Percentiles rank a stretch among this genome's conserved stretches.
phyloP scores from a whole-genome alignment of 1,140 invertebrate genomes.

The Psix sp. region DNA sequence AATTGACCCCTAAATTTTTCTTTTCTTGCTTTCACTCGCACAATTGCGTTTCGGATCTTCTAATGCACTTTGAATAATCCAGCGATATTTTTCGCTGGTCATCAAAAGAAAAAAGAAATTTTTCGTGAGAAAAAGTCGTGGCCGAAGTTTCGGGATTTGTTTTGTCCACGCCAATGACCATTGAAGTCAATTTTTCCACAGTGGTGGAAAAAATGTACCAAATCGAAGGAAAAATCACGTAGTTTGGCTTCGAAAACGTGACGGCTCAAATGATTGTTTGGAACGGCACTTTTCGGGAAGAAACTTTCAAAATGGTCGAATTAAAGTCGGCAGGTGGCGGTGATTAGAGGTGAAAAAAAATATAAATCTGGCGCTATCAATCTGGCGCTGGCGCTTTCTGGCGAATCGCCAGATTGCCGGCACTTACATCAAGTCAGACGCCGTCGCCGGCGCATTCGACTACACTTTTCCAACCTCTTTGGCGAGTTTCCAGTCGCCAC shows the following conservation, averaged over 20 bases:
- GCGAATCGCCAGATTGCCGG: slow-evolving; percentile 53
- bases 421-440: slow-evolving; percentile 61
- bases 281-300: no score
- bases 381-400: slow-evolving; percentile 46
- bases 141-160: no score
- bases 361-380: slow-evolving; percentile 46
- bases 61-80: slow-evolving; percentile 14
- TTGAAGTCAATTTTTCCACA: no score
- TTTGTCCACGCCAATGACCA: no score
- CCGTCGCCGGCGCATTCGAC: slow-evolving; percentile 59
- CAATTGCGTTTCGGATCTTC: slow-evolving; percentile 19
- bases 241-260: no score
- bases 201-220: no score
- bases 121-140: no score
- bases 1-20: slow-evolving; percentile 50
- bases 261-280: no score
- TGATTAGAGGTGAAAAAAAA: slow-evolving; percentile 61
- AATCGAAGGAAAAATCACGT: no score
- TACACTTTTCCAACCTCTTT: slow-evolving; percentile 68
- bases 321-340: slow-evolving; percentile 56
- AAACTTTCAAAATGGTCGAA: slow-evolving; percentile 61
- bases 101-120: no score
- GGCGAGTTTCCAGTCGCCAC: slow-evolving; percentile 62
- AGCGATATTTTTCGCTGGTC: no score
- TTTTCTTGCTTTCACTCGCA: slow-evolving; percentile 48